Percentiles rank a stretch among this genome's conserved stretches.
phyloP scores from a whole-genome alignment of 2,113 vertebrate genomes.

The Nematolebias whitei region DNA sequence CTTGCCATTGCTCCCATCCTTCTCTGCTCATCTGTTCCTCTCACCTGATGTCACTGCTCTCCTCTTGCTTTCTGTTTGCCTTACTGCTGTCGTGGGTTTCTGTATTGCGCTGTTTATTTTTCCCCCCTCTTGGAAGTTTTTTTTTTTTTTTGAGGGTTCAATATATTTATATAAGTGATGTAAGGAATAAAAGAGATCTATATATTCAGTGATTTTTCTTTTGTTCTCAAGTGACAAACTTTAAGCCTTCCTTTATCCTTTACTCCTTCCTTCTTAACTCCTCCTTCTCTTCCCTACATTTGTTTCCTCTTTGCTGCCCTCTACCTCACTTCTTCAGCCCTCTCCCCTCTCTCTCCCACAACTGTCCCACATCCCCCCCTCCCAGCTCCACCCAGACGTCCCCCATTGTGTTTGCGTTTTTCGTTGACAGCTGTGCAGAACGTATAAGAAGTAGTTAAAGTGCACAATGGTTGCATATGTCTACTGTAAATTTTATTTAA shows the following conservation, averaged over 20 bases:
- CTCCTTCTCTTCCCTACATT: constrained; percentile 42
- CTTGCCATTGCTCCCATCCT: constrained; percentile 42
- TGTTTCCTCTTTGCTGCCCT: constrained; percentile 62
- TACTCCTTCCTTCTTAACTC: constrained; percentile 50
- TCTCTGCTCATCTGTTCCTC: constrained; percentile 41
- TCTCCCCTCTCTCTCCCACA: constrained; percentile 55
- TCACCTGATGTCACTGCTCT: constrained; percentile 55
- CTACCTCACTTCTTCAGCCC: constrained; percentile 81
- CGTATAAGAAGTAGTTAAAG: constrained; percentile 85
- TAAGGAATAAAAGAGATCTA: constrained; percentile 86
- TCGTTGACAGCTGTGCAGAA: constrained; percentile 83
- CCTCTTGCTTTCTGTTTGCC: constrained; percentile 78
- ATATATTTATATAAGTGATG: constrained; percentile 89
- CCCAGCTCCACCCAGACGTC: constrained; percentile 29
- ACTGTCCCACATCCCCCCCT: constrained; percentile 4
- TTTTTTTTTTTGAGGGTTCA: constrained; percentile 72
- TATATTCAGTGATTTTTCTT: constrained; percentile 84
- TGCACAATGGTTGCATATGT: constrained; percentile 87
- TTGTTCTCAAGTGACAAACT: constrained; percentile 73
- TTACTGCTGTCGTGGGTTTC: constrained; percentile 85
- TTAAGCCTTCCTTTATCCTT: constrained; percentile 69
- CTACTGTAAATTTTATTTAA: constrained; percentile 88
- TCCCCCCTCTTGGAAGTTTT: constrained; percentile 60
- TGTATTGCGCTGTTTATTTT: constrained; percentile 79
- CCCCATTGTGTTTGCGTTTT: constrained; percentile 78